Base-by-base conservation (phyloP, 1,140 invertebrate genomes). In the Sycophaga agraensis region DNA sequence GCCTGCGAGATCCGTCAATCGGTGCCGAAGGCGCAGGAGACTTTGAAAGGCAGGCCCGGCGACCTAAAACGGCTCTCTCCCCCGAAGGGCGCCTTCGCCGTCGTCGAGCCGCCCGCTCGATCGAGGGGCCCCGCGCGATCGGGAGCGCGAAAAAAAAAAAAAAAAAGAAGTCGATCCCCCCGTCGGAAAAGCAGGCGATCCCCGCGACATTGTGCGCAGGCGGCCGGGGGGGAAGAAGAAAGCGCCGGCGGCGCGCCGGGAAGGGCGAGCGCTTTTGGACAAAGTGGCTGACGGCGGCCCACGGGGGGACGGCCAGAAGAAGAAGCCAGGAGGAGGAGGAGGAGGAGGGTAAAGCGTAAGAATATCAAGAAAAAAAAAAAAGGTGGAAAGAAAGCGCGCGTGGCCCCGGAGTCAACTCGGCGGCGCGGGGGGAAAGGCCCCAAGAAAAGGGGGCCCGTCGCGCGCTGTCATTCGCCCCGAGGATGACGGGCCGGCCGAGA, bases 211-310 rank as follows among this genome's bases (percentile, higher is more conserved):
- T 51, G 53, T 40, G 9, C 19, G 16, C 37, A n/a, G n/a, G 58
- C 40, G 17, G 19, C 31, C 12, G 21, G 19, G 53, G 66, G 63
- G 66, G 46, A n/a, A n/a, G n/a, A n/a, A n/a, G n/a, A n/a, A n/a
- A n/a, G n/a, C n/a, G n/a, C n/a, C n/a, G n/a, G n/a, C n/a, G n/a
- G n/a, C n/a, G n/a, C n/a, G n/a, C n/a, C n/a, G n/a, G n/a, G n/a
- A n/a, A n/a, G n/a, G n/a, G n/a, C n/a, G n/a, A n/a, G n/a, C n/a
- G n/a, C n/a, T n/a, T n/a, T n/a, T n/a, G n/a, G n/a, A n/a, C n/a
- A n/a, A n/a, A n/a, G n/a, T n/a, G n/a, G n/a, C n/a, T 16, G 17
- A 19, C 16, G 2, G 14, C 7, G 42, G 37, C 19, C 56, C 35
- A 21, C 55, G 42, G 46, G 26, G n/a, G 2, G n/a, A 17, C 4